Percentiles rank a stretch among this genome's conserved stretches.
Conservation (phyloP, 2,888 invertebrate species). For the Ephialtes manifestator region DNA sequence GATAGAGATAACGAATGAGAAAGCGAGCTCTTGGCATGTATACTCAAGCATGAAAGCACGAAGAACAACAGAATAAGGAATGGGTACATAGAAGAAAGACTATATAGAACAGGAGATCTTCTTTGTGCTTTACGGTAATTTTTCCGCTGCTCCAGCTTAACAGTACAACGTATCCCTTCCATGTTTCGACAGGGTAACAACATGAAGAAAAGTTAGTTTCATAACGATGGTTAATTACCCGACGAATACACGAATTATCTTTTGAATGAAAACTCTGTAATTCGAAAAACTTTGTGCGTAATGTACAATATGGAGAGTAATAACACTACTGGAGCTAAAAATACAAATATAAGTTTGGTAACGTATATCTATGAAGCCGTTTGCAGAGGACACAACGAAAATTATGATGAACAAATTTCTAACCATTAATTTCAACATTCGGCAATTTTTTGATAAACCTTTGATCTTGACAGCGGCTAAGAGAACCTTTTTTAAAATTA, state of each 20-base stretch:
- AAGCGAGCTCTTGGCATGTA: neutral
- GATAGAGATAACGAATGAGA: neutral
- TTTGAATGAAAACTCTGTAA: neutral
- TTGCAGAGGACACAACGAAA: no score
- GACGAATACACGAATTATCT: neutral
- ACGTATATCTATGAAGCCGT: no score
- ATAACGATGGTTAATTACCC: neutral
- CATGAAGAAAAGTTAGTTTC: neutral
- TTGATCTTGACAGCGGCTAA: neutral
- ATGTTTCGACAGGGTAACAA: neutral
- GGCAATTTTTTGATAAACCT: no score
- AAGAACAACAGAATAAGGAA: conserved; percentile 24
- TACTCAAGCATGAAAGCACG: conserved; percentile 44
- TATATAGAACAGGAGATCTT: conserved; percentile 8
- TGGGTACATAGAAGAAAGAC: conserved; percentile 13
- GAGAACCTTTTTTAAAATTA: no score
- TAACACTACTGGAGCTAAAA: neutral
- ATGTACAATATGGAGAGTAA: neutral
- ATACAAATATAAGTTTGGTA: no score
- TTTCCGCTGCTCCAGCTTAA: neutral
- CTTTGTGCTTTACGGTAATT: conserved; percentile 13
- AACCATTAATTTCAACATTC: no score
- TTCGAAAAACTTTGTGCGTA: neutral
- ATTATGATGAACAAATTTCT: no score
- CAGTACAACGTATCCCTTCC: neutral